Base-by-base conservation (phyloP, 2,888 invertebrate genomes). In the Acanthopleura granulata region DNA sequence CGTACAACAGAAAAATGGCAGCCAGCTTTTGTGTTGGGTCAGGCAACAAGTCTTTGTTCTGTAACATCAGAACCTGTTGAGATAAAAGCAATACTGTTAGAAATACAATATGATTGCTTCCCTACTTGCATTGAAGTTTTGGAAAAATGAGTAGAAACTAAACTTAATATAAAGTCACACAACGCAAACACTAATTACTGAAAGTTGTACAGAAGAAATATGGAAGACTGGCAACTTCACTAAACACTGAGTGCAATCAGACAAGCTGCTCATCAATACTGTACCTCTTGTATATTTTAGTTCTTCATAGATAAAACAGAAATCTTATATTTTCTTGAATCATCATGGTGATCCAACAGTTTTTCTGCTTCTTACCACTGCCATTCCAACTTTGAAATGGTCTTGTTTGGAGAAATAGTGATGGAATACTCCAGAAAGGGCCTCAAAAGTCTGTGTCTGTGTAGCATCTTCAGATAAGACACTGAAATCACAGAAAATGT, bases 401-500 rank as follows among this genome's bases (percentile, higher is more conserved):
- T 96, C 95, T 74, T 94, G 93, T 89, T 94, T 94, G 11, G 77
- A 82, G 89, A 96, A 96, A 82, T 93, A 93, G 88, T 95, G 95
- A 87, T 95, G 95, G 62, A 96, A 92, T 87, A 95, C 94, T 82
- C 93, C 92, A 73, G 94, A 94, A 84, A 97, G 92, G 69, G 93
- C 92, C 85, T 97, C 96, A 87, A 97, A 92, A 49, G 94, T 93
- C 88, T 94, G 94, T 75, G 93, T 93, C 88, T 94, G 94, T 49
- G 95, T 93, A 77, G 93, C 94, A 89, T 94, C 94, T 87, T 94
- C 94, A 79, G 94, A 94, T 84, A 95, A 92, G 85, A 95, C 92
- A 87, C 94, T 95, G 80, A 40, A 84, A 84, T 49, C 40, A 50
- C 70, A 57, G 22, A 49, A 27, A 40, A 9, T 40, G 9, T 40